These are phyloP conservation scores for Rhimphoctona megacephalus DNA, from an alignment of 2,888 invertebrate genomes.

Conservation along the genomic window DNA sequence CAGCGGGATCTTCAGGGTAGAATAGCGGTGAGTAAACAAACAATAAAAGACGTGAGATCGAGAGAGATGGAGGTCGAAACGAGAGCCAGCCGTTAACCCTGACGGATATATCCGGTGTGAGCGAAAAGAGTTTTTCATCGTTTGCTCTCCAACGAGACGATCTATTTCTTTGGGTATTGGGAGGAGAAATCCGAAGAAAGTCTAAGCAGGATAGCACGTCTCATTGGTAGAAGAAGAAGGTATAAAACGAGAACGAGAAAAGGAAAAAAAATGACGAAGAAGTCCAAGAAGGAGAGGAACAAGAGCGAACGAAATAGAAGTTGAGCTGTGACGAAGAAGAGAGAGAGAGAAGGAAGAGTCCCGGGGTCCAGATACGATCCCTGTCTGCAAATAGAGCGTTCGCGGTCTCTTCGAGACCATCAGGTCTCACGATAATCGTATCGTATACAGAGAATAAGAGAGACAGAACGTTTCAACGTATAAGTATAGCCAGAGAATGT, in stretches of 20 bases:
- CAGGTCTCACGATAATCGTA: conserved; percentile 69
- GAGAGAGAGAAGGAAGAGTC: conserved; percentile 34
- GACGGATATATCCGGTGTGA: conserved; percentile 68
- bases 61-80: conserved; percentile 49
- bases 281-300: conserved; percentile 59
- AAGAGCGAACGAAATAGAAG: conserved; percentile 65
- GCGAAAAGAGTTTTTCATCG: conserved; percentile 43
- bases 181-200: conserved; percentile 43
- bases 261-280: conserved; percentile 41
- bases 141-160: conserved; percentile 44
- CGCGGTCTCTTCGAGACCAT: conserved; percentile 49
- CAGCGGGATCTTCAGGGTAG: conserved; percentile 19
- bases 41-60: conserved; percentile 21
- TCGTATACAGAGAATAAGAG: conserved; percentile 50
- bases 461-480: conserved; percentile 28
- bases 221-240: conserved; percentile 26
- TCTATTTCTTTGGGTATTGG: conserved; percentile 59
- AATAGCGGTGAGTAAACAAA: conserved; percentile 33
- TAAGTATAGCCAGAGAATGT: conserved; percentile 52
- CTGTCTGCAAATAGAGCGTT: conserved; percentile 76
- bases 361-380: conserved; percentile 65
- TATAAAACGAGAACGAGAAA: conserved; percentile 41
- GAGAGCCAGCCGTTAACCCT: conserved; percentile 64
- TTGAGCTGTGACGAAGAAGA: conserved; percentile 47
- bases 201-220: conserved; percentile 21